Base-by-base conservation (phyloP, 2,888 invertebrate species). In the Meteorus cinctellus region DNA sequence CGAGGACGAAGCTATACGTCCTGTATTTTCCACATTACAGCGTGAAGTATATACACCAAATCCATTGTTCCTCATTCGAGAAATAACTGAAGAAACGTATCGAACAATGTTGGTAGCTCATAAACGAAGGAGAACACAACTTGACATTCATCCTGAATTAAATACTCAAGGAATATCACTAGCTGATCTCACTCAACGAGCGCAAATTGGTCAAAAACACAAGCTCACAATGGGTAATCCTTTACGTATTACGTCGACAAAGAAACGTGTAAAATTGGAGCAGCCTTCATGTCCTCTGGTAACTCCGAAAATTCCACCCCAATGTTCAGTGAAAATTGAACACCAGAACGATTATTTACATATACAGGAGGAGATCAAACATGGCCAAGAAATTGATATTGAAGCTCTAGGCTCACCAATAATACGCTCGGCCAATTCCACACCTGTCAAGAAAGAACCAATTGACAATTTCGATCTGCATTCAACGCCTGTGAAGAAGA, bases 141-240 rank as follows among this genome's bases (percentile, higher is more conserved):
- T 93, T 86, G 93, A 94, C 89, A 94, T 92, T 83, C 94, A 95
- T 86, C 94, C 95, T 24, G 96, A 96, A 87, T 91, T 96, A 71
- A 94, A 95, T 84, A 95, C 94, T 16, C 92, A 93, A 82, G 95
- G 94, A 68, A 94, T 97, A 81, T 93, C 94, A 10, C 89, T 97
- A 72, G 93, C 94, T 82, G 96, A 94, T 89, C 92, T 94, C 84
- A 92, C 91, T 83, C 90, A 87, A 74, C 88, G 93, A 81, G 86
- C 91, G 14, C 90, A 90, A 74, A 83, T 90, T 12, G 89, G 89
- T 4, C 89, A 88, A 71, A 89, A 89, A 86, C 92, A 92, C 81
- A 92, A 90, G 83, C 90, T 92, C 10, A 90, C 91, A 16, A 86
- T 91, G 77, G 90, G 90, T 6, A 91, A 91, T 74, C 89, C 91